Conservation (phyloP, 2,113 vertebrate species). For the Nerophis lumbriciformis region DNA sequence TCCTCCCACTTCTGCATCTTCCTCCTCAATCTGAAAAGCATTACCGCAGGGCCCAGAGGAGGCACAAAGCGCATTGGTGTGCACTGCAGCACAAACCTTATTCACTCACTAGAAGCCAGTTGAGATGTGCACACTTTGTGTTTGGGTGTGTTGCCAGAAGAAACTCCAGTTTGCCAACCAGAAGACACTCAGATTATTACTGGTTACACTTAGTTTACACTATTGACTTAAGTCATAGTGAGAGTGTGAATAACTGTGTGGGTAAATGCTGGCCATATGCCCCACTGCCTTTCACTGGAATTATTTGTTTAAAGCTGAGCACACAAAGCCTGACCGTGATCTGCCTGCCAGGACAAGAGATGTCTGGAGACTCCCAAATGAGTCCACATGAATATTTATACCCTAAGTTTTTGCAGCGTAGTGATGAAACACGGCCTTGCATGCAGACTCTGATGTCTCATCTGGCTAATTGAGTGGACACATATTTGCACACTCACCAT, state of each 20-base stretch:
- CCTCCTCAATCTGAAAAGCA: conserved; percentile 54
- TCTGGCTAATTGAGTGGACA: conserved; percentile 17
- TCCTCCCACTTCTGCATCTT: conserved; percentile 41
- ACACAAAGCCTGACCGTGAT: conserved; percentile 59
- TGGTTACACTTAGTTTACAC: conserved; percentile 32
- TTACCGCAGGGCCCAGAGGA: conserved; percentile 50
- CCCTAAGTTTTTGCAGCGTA: conserved; percentile 63
- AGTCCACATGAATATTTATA: conserved; percentile 71
- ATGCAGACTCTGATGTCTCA: conserved; percentile 13
- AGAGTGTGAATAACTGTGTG: conserved; percentile 13
- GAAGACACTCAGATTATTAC: conserved; percentile 22
- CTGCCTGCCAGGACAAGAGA: conserved; percentile 68
- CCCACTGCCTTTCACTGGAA: conserved; percentile 64
- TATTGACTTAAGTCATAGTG: conserved; percentile 32
- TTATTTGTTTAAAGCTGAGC: conserved; percentile 68
- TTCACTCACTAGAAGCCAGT: conserved; percentile 30
- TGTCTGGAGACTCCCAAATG: conserved; percentile 68
- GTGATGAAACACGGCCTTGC: conserved; percentile 48
- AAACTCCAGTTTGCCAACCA: conserved; percentile 16
- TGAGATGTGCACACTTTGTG: conserved; percentile 33
- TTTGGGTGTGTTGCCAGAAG: conserved; percentile 5
- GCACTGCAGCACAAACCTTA: conserved; percentile 48
- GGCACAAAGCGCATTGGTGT: conserved; percentile 44
- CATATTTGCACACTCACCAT: conserved; percentile 14
- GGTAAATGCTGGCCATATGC: conserved; percentile 62